Conservation (phyloP, 2,888 invertebrate genomes). For the Tholera decimalis region DNA sequence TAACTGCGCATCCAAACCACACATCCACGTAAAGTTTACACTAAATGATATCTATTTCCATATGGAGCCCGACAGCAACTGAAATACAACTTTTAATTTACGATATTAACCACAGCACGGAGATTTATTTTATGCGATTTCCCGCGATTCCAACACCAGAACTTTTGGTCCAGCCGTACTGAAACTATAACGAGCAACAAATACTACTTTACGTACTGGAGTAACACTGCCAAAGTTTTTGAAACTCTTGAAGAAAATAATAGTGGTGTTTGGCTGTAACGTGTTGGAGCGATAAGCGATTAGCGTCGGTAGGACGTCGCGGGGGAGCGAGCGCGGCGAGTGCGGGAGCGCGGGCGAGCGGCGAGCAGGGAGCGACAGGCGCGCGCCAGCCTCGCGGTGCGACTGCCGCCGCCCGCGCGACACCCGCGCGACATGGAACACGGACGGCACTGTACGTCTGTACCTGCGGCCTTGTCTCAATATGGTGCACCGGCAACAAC, state of each 20-base stretch:
- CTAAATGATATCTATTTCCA: conserved; percentile 37
- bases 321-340: conserved; percentile 2
- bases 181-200: conserved; percentile 3
- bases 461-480: too few species aligned
- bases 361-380: conserved; percentile 32
- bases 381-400: conserved; percentile 49
- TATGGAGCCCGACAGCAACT: conserved; percentile 29
- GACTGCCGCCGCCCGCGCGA: conserved; percentile 40
- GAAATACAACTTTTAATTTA: conserved; percentile 61
- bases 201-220: conserved; percentile 51
- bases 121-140: conserved; percentile 60
- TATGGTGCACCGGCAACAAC: too few species aligned
- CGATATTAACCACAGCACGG: conserved; percentile 48
- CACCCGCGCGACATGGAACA: background rate
- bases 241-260: conserved; percentile 36
- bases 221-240: conserved; percentile 29
- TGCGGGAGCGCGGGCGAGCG: conserved; percentile 9
- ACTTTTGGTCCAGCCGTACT: conserved; percentile 31
- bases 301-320: conserved; percentile 25
- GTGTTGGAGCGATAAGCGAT: conserved; percentile 53
- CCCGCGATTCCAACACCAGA: conserved; percentile 33
- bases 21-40: conserved; percentile 24
- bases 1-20: conserved; percentile 11
- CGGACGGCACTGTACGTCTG: too few species aligned
- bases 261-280: conserved; percentile 9